phyloP scores from a whole-genome alignment of 1,140 invertebrate genomes.

The Marisa cornuarietis region DNA sequence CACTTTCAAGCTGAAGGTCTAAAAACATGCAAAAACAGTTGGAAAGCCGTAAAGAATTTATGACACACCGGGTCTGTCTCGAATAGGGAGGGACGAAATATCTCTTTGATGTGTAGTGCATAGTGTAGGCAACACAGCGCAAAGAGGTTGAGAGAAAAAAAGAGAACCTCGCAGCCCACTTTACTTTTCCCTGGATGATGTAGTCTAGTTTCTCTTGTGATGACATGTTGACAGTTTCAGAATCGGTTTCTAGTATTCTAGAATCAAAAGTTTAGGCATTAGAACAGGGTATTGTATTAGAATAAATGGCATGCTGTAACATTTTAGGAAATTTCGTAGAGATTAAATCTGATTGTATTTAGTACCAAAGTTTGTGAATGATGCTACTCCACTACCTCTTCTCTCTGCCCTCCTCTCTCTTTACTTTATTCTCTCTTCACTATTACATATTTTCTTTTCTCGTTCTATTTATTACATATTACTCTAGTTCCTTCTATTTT shows the following conservation, averaged over 20 bases:
- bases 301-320: not conserved
- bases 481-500: not conserved
- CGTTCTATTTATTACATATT: no score
- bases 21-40: no score
- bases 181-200: not conserved
- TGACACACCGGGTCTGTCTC: no score
- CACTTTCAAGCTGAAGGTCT: no score
- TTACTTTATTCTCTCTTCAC: not conserved
- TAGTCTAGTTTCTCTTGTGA: not conserved
- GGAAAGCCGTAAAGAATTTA: no score
- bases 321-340: not conserved
- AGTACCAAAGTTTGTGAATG: not conserved
- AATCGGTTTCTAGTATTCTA: not conserved
- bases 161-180: not conserved
- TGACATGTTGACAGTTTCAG: no score
- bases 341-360: not conserved
- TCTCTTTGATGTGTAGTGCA: not conserved
- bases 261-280: not conserved
- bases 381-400: not conserved
- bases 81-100: no score
- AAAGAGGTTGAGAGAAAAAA: not conserved
- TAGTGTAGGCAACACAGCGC: not conserved
- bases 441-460: no score
- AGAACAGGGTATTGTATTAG: not conserved
- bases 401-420: constrained; percentile 8